These are phyloP conservation scores for Bugula neritina DNA, from an alignment of 2,888 invertebrate genomes.

Conservation along the genomic window DNA sequence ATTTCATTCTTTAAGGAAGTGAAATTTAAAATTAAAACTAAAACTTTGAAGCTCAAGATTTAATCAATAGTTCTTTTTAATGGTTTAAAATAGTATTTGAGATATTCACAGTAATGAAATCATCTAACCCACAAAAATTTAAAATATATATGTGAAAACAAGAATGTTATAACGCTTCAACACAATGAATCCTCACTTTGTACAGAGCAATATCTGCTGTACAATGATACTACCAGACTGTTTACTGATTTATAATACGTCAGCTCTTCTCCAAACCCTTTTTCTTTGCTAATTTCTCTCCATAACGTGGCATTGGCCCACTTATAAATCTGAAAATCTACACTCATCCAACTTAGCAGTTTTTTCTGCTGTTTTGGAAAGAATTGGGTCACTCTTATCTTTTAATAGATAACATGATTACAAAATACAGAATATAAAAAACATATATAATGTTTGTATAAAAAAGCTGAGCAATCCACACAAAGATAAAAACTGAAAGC, in stretches of 20 bases:
- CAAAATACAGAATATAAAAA: neutral
- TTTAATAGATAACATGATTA: neutral
- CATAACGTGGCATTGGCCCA: slow-evolving; percentile 13
- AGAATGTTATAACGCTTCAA: too few relatives aligned
- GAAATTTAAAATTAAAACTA: too few relatives aligned
- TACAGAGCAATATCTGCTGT: neutral
- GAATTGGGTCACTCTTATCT: slow-evolving; percentile 19
- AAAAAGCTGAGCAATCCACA: too few relatives aligned
- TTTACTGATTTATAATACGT: slow-evolving; percentile 21
- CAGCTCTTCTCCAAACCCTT: neutral
- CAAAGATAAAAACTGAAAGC: too few relatives aligned
- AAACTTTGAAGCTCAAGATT: too few relatives aligned
- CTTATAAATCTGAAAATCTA: neutral
- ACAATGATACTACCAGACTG: neutral
- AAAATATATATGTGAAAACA: too few relatives aligned
- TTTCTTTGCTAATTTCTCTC: slow-evolving; percentile 15
- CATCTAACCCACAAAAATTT: too few relatives aligned
- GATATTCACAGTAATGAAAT: too few relatives aligned
- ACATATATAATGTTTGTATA: neutral
- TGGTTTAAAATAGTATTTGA: too few relatives aligned
- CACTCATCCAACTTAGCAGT: slow-evolving; percentile 19
- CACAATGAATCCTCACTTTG: too few relatives aligned
- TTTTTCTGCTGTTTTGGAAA: neutral
- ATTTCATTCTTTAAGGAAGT: too few relatives aligned
- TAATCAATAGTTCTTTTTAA: too few relatives aligned